These are phyloP conservation scores for Tragelaphus eurycerus DNA, from an alignment of 2,797 vertebrate genomes.

Conservation along the genomic window DNA sequence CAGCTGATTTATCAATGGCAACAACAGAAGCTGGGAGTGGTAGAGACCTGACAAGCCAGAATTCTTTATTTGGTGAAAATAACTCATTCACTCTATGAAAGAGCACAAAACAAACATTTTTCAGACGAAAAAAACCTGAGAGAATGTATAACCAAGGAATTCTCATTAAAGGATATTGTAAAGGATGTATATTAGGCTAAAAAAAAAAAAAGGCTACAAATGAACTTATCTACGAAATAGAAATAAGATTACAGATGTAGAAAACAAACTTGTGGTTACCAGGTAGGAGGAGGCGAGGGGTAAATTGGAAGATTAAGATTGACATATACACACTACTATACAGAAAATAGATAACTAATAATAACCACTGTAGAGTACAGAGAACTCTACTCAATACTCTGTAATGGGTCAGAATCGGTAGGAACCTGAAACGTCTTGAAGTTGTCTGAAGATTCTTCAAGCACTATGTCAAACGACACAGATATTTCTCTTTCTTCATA, in stretches of 20 bases:
- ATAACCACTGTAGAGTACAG: neutral
- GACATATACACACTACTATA: neutral
- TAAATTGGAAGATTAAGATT: neutral
- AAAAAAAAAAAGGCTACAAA: neutral
- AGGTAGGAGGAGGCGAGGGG: neutral
- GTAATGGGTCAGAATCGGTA: neutral
- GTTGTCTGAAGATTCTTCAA: no score
- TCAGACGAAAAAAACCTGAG: conserved; percentile 3
- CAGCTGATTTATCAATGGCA: neutral
- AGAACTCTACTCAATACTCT: neutral
- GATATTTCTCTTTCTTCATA: no score
- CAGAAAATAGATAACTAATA: neutral
- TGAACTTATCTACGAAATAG: neutral
- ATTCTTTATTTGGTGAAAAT: neutral
- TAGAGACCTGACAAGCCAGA: neutral
- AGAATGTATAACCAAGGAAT: neutral
- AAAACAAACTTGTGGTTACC: neutral
- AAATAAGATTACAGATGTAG: neutral
- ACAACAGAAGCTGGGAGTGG: neutral
- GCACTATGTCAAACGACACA: no score
- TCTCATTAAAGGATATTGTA: neutral
- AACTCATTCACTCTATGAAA: neutral
- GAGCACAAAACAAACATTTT: neutral
- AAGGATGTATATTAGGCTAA: neutral
- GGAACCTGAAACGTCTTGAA: no score